Conservation (phyloP, 2,113 vertebrate species). For the Lanius ludovicianus region DNA sequence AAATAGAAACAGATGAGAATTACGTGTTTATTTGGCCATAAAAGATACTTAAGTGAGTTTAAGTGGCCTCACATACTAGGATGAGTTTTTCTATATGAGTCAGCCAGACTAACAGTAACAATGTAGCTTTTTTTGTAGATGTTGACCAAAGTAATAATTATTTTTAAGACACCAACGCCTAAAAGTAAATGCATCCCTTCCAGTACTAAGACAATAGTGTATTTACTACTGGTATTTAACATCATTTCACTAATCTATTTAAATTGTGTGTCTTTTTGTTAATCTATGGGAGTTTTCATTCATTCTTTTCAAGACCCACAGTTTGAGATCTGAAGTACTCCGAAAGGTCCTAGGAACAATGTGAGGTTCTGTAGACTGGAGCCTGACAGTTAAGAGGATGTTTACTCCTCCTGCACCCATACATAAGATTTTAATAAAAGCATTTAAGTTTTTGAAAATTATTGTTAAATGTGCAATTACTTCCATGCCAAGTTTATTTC, state of each 20-base stretch:
- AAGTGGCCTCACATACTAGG: neutral
- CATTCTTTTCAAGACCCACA: neutral
- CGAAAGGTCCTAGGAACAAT: neutral
- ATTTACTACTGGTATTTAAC: neutral
- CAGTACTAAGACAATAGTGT: too few species aligned
- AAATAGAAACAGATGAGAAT: neutral
- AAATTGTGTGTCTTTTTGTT: neutral
- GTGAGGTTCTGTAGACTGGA: neutral
- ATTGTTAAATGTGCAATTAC: neutral
- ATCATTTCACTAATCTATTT: neutral
- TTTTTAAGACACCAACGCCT: neutral
- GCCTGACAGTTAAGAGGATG: accelerated
- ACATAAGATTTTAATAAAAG: neutral
- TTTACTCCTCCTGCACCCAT: accelerated
- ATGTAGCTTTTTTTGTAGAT: neutral
- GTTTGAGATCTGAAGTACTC: neutral
- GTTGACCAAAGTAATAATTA: neutral
- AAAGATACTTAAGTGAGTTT: neutral
- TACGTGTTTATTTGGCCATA: neutral
- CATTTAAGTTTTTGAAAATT: neutral
- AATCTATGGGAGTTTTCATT: neutral
- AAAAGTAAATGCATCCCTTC: neutral
- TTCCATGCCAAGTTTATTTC: neutral
- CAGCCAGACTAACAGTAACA: neutral
- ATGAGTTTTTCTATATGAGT: neutral